A percentile compares a stretch with the other conserved stretches of the same genome.
Conservation (phyloP, 2,888 invertebrate species). For the Drosophila mimica region DNA sequence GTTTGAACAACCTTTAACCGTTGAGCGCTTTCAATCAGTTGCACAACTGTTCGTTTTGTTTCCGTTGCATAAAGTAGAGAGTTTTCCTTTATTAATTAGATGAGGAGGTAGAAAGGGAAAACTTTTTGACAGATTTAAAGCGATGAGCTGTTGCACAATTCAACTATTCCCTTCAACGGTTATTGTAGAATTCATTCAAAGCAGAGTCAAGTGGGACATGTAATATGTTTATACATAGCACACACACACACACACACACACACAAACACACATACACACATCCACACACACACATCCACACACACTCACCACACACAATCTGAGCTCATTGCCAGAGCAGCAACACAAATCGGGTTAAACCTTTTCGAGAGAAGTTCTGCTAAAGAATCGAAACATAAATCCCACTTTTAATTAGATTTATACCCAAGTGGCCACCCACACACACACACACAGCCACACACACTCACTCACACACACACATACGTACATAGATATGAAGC, state of each 20-base stretch:
- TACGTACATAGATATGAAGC: background rate
- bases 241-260: background rate
- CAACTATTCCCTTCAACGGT: constrained; percentile 24
- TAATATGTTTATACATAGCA: constrained; percentile 54
- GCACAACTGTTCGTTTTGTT: constrained; percentile 19
- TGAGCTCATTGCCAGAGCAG: constrained; percentile 37
- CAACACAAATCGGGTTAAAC: constrained; percentile 57
- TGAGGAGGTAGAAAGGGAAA: constrained; percentile 11
- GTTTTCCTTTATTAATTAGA: constrained; percentile 16
- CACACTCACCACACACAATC: background rate
- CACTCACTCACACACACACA: constrained; percentile 9
- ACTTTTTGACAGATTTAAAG: constrained; percentile 19
- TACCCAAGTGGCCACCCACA: constrained; percentile 65
- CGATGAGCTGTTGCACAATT: constrained; percentile 25
- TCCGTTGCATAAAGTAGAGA: constrained; percentile 17
- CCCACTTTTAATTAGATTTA: constrained; percentile 73
- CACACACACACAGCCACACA: constrained; percentile 6
- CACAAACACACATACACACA: background rate
- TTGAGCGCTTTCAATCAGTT: constrained; percentile 11
- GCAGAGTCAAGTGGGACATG: constrained; percentile 39
- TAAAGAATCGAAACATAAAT: constrained; percentile 60
- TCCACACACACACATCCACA: background rate
- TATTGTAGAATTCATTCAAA: constrained; percentile 43
- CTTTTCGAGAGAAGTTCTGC: constrained; percentile 44
- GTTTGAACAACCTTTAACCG: constrained; percentile 19